A percentile compares a stretch with the other conserved stretches of the same genome.
Conservation (phyloP, 1,140 invertebrate genomes). For the Drosophila bocki region DNA sequence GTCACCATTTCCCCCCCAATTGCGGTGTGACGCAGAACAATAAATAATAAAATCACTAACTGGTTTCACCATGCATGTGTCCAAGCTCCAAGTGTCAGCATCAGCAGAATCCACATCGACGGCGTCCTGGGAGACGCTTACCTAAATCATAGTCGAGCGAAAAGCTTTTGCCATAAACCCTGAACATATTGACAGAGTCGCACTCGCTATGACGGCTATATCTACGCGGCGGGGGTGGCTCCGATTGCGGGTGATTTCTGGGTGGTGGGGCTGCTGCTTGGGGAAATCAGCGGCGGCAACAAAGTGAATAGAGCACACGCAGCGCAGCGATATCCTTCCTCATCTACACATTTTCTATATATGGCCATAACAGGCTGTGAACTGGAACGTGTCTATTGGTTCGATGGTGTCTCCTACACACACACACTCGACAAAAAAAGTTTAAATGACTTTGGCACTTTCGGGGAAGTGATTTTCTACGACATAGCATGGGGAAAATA, state of each 20-base stretch:
- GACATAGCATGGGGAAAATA: background rate
- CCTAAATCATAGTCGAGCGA: slow-evolving; percentile 74
- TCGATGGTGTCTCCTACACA: slow-evolving; percentile 9
- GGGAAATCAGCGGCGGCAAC: slow-evolving; percentile 66
- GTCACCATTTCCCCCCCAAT: slow-evolving; percentile 3
- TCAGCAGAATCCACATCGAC: slow-evolving; percentile 30
- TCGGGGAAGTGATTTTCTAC: slow-evolving; percentile 3
- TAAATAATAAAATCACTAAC: slow-evolving; percentile 80
- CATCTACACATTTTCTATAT: slow-evolving; percentile 12
- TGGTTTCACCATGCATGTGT: slow-evolving; percentile 39
- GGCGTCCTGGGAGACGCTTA: slow-evolving; percentile 54
- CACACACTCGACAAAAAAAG: slow-evolving; percentile 20
- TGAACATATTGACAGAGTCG: slow-evolving; percentile 73
- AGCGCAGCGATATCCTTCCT: slow-evolving; percentile 18
- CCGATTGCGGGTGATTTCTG: too few species aligned
- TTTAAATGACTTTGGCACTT: slow-evolving; percentile 7
- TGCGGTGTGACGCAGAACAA: slow-evolving; percentile 56
- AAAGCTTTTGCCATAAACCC: slow-evolving; percentile 62
- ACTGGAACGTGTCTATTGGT: slow-evolving; percentile 39
- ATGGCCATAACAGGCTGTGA: slow-evolving; percentile 27
- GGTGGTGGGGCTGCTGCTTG: slow-evolving; percentile 48
- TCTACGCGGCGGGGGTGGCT: slow-evolving; percentile 1
- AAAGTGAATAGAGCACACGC: slow-evolving; percentile 53
- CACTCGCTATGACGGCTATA: slow-evolving; percentile 40
- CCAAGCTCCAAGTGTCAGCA: slow-evolving; percentile 42